Evolutionary conservation across 1,140 invertebrate genomes (phyloP).

Genomic region (Trachymyrmex septentrionalis): DNA sequence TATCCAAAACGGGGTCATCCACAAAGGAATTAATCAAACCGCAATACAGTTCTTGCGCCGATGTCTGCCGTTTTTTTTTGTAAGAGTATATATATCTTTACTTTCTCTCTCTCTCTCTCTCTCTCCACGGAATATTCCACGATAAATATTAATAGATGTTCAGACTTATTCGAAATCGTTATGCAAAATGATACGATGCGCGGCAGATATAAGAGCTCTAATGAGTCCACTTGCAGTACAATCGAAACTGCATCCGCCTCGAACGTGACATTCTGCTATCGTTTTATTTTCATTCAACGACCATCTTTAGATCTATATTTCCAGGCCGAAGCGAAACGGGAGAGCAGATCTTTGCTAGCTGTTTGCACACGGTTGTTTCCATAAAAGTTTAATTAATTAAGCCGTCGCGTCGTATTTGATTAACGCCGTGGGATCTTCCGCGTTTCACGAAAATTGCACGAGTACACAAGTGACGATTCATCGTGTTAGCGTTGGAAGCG

Average conservation of each 20-base stretch:
- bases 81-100: no score
- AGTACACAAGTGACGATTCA: slow-evolving; percentile 17
- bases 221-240: neutral
- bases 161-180: neutral
- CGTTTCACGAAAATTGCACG: slow-evolving; percentile 41
- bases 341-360: neutral
- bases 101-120: neutral
- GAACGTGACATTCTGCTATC: neutral
- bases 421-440: slow-evolving; percentile 29
- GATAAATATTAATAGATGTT: neutral
- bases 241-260: slow-evolving; percentile 2
- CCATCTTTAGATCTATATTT: neutral
- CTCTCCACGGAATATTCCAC: neutral
- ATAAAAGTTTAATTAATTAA: slow-evolving; percentile 57
- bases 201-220: neutral
- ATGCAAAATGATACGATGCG: neutral
- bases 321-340: neutral
- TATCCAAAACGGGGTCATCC: no score
- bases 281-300: slow-evolving; percentile 27
- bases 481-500: slow-evolving; percentile 6
- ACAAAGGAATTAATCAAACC: neutral
- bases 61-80: neutral
- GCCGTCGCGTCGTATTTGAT: slow-evolving; percentile 43
- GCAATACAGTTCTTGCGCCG: neutral
- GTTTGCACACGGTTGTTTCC: slow-evolving; percentile 1